Evolutionary conservation across 2,888 invertebrate genomes (phyloP), one percentile per base, ranked within the genome.

Genomic region (Helicoverpa assulta): DNA sequence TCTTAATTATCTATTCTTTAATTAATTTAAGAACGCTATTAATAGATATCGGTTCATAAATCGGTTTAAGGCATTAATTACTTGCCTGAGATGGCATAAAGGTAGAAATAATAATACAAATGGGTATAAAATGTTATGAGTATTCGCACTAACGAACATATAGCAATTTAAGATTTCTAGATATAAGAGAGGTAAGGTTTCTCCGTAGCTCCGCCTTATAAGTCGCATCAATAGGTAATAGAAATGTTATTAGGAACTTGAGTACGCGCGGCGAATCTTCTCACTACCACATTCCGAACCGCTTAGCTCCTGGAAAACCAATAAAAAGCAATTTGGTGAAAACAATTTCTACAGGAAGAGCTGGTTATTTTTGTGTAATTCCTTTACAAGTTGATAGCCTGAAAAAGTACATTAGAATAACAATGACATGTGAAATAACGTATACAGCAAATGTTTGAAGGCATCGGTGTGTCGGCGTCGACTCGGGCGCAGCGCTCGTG

Each of bases 401-500:
- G 19, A 77, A 59, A 56, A 56, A 29, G 12, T 6, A 8, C 33
- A 55, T 59, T 4, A 61, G 18, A 62, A 56, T 63, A 60, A 60
- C 19, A 65, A 65, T 65, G 59, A 67, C 56, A 51, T 29, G 26
- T 76, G 16, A 57, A 52, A 65, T 59, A 56, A 72, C 14, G 52
- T 65, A 26, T 33, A 62, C 43, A 73, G 76, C 62, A 78, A 75
- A 80, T 78, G 75, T 80, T 77, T 75, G 79, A 78, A 82, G 82
- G 84, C 83, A 83, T 84, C 75, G 83, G 81, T 88, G 85, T 85
- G 71, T 53, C 72, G 53, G 62, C 54, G 70, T 56, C 67, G 56
- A 72, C 73, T 82, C 80, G 60, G 82, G 70, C 76, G 78, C 75
- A 70, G 82, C 65, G 84, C 59, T 76, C 70, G 81, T 90, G 92